Percentiles rank a stretch among this genome's conserved stretches.
Evolutionary conservation across 2,888 invertebrate genomes (phyloP).

Genomic region (Pegoplata infirma): DNA sequence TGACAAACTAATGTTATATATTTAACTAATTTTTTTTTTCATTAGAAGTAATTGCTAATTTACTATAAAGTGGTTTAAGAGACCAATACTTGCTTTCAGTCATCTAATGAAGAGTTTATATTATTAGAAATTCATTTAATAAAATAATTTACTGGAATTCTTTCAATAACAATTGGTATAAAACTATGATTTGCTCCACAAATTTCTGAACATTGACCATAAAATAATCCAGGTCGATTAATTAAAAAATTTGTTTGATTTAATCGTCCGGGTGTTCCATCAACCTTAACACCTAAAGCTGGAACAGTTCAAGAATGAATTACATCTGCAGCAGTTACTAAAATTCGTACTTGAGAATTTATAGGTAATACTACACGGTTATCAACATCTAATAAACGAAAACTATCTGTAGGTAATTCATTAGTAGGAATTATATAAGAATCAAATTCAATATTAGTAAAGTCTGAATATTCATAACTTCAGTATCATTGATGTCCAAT

Average conservation of each 20-base stretch:
- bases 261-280: conserved; percentile 83
- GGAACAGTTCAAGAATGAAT: conserved; percentile 84
- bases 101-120: conserved; percentile 81
- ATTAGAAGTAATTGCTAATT: conserved; percentile 82
- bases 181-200: conserved; percentile 89
- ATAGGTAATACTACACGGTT: conserved; percentile 81
- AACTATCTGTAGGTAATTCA: conserved; percentile 77
- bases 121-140: conserved; percentile 80
- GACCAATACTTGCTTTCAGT: conserved; percentile 85
- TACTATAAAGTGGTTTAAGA: conserved; percentile 85
- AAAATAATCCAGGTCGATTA: conserved; percentile 83
- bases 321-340: conserved; percentile 82
- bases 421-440: conserved; percentile 81
- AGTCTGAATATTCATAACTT: conserved; percentile 84
- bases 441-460: conserved; percentile 81
- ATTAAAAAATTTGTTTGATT: conserved; percentile 83
- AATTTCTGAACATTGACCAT: conserved; percentile 89
- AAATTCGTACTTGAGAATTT: conserved; percentile 82
- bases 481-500: conserved; percentile 85
- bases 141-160: conserved; percentile 79
- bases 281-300: conserved; percentile 82
- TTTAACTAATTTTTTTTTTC: conserved; percentile 80
- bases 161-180: conserved; percentile 86
- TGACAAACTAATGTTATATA: conserved; percentile 83
- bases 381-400: conserved; percentile 83